Base-by-base conservation (phyloP, 1,140 invertebrate species). In the Drosophila asahinai region DNA sequence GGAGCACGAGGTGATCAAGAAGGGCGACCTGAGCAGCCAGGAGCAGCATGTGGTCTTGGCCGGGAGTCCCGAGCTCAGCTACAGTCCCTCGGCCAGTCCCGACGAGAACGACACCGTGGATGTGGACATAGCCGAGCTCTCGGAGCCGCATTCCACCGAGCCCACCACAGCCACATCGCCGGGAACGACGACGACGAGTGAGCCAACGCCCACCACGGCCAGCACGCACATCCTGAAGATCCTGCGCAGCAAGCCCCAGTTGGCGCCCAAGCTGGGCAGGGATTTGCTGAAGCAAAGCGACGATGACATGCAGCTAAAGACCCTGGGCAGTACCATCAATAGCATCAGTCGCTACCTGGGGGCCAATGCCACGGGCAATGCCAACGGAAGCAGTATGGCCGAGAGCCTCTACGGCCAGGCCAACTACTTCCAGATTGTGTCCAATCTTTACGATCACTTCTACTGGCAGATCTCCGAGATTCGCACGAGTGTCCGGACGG, bases 371-470 rank as follows among this genome's bases (percentile, higher is more conserved):
- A 59, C 54, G 0, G 75, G 36, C 0, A 80, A 36, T 38, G 11
- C 51, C 8, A 83, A 74, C n/a, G 75, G 65, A 55, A 72, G 71
- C 62, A 66, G 66, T 30, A 77, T 86, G 52, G 72, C 80, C 1
- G 91, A 92, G 43, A 83, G 79, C 15, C 60, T 91, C 0, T 92
- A 92, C n/a, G 73, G 77, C 1, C 57, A 83, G 45, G 86, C 81
- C 3, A 92, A 93, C 59, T 81, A 89, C 12, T 93, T 93, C 33
- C 92, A 92, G 55, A 80, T 93, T 6, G 63, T 93, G n/a, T 84
- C 86, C n/a, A 92, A 93, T 78, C 74, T 93, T 4, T 93, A 91
- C 30, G 92, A 93, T 59, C 92, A 93, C 17, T 93, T 92, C 49
- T 92, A 84, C 38, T 93, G 92, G 92, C 91, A 93, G 49, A 74